Percentiles rank a stretch among this genome's conserved stretches.
These are phyloP conservation scores for Nanorana parkeri DNA, from an alignment of 2,113 vertebrate genomes.

Conservation along the genomic window DNA sequence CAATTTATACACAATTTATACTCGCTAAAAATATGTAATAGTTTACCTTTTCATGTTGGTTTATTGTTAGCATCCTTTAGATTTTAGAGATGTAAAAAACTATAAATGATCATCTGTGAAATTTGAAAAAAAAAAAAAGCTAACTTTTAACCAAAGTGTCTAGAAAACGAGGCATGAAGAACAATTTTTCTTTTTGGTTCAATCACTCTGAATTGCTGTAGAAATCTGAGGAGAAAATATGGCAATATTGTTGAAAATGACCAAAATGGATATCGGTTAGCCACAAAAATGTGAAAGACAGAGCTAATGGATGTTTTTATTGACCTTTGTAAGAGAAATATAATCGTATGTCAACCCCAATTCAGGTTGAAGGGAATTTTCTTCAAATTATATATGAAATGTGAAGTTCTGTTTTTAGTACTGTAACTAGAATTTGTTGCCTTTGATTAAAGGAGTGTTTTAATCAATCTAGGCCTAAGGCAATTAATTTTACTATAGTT, in stretches of 20 bases:
- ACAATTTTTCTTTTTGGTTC: not conserved
- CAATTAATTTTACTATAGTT: too few species aligned
- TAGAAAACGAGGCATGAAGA: not conserved
- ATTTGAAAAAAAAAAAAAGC: too few species aligned
- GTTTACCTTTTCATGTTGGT: too few species aligned
- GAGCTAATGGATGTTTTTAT: conserved; percentile 29
- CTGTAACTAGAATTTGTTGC: not conserved
- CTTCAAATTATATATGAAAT: not conserved
- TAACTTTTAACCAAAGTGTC: too few species aligned
- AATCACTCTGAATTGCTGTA: too few species aligned
- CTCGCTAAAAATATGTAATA: too few species aligned
- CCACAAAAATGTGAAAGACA: conserved; percentile 12
- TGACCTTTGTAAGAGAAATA: not conserved
- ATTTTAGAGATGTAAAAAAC: too few species aligned
- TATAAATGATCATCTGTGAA: too few species aligned
- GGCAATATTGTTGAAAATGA: not conserved
- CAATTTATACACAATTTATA: too few species aligned
- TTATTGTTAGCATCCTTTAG: too few species aligned
- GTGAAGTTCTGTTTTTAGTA: not conserved
- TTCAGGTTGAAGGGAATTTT: not conserved
- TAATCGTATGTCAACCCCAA: conserved; percentile 29
- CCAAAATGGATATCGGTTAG: not conserved
- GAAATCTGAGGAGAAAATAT: conserved; percentile 7
- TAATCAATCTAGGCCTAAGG: not conserved
- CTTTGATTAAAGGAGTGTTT: not conserved